Evolutionary conservation across 2,113 vertebrate species (phyloP), one percentile per base, ranked within the genome.

Genomic region (Tachuris rubrigastra): DNA sequence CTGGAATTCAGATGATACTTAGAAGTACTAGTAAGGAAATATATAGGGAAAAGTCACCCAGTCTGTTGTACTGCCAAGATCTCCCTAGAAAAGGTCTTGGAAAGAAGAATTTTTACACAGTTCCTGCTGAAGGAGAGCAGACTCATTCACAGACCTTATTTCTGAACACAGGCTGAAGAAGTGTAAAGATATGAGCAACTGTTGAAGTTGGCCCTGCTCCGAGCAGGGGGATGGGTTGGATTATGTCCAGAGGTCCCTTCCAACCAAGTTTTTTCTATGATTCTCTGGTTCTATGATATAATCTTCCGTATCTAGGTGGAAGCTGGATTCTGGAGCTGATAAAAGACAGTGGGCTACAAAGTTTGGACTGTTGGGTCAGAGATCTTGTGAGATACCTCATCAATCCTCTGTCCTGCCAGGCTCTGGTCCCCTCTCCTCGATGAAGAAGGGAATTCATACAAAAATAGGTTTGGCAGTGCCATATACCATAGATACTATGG

Each of bases 141-240:
- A n/a, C 44, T 84, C 68, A 31, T 28, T 56, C 80, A 41, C 69
- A 89, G 86, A 59, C 83, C 80, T 89, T 63, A 86, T 93, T 96
- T 93, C 89, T 78, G 81, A 93, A 60, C 71, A 65, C 55, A 88
- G 65, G 74, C 59, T 95, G 86, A 80, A 94, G 42, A 79, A 92
- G 56, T 91, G 91, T 83, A 87, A 90, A 84, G 95, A 89, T 67
- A 85, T 95, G 93, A 94, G 92, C 93, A 96, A 95, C 86, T 96
- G 93, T 89, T 96, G 83, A 84, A 95, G 49, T 84, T 95, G 89
- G 91, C 95, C 89, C 73, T 84, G 80, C 50, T 91, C 91, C 58
- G 73, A 95, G 50, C 73, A 49, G 42, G 37, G 83, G n/a, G 35
- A 60, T 91, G 91, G 76, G 68, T 84, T 96, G 96, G 84, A 87